Base-by-base conservation (phyloP, 2,888 invertebrate genomes). In the Heliconius cydno region DNA sequence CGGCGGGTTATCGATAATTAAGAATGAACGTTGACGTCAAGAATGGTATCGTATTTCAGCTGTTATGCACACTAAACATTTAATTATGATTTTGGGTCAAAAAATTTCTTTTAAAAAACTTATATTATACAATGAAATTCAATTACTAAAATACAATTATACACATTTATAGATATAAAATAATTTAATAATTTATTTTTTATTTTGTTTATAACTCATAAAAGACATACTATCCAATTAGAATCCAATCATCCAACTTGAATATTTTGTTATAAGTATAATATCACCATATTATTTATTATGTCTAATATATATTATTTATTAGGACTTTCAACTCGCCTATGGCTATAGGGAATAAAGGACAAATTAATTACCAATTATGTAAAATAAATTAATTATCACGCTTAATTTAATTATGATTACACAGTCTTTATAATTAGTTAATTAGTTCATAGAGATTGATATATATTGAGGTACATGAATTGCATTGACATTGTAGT, bases 1-100 rank as follows among this genome's bases (percentile, higher is more conserved):
- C 76, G 52, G 74, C 77, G 85, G 90, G 90, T 90, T 90, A 91
- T 90, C 90, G 73, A 79, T 83, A 85, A 87, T 88, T 87, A 87
- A 86, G 87, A 86, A 86, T 85, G 86, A 86, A 85, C 85, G 82
- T 84, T 87, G 88, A 87, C 87, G 87, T 87, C 87, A 86, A 87
- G 82, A 82, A 34, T 79, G 82, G 82, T 85, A 86, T 86, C 85
- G 82, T 75, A 71, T 71, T 78, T 82, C 72, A 82, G 57, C 34
- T 41, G 65, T 60, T 63, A 28, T 74, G 70, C 60, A 78, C 74
- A 80, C 60, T 57, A 75, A 77, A 79, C 25, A 38, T 66, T 46
- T 6, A 66, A 68, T 15, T 12, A 63, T 41, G 25, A 60, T 30
- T 34, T 60, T 34, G 5, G 12, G 34, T 34, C 1, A 1, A 28